Percentiles rank a stretch among this genome's conserved stretches.
Conservation (phyloP, 1,140 invertebrate genomes). For the Nasonia vitripennis region DNA sequence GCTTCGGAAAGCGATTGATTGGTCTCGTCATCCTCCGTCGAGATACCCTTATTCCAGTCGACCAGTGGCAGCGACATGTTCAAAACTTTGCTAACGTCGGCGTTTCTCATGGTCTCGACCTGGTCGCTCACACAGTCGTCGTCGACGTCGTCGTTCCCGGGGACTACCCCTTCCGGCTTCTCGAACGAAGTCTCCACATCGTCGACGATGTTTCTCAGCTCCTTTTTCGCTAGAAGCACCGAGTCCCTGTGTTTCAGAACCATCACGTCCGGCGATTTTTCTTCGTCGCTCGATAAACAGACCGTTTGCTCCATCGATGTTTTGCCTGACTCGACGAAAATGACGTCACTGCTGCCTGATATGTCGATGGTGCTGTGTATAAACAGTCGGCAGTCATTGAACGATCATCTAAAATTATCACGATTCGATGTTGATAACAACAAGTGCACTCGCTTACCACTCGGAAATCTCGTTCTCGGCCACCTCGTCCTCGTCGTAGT, state of each 20-base stretch:
- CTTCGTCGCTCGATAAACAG: slow-evolving; percentile 33
- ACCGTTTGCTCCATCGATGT: background rate
- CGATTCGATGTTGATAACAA: too few relatives aligned
- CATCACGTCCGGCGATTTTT: background rate
- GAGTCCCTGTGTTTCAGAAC: background rate
- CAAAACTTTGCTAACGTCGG: background rate
- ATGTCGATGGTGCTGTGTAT: background rate
- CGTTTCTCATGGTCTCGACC: background rate
- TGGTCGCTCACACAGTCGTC: background rate
- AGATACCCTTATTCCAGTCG: background rate
- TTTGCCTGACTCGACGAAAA: background rate
- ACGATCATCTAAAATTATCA: background rate
- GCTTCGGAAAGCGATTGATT: background rate
- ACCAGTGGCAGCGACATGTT: slow-evolving; percentile 2
- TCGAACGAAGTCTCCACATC: background rate
- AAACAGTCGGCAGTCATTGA: background rate
- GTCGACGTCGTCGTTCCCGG: background rate
- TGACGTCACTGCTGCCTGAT: slow-evolving; percentile 16
- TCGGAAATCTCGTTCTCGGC: background rate
- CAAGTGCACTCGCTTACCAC: too few relatives aligned
- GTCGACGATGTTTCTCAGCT: background rate
- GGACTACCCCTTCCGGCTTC: background rate
- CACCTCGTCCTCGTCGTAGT: background rate
- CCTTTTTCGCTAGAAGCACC: background rate
- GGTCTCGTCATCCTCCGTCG: background rate